phyloP scores from a whole-genome alignment of 2,888 invertebrate genomes.

The Mystacides longicornis region DNA sequence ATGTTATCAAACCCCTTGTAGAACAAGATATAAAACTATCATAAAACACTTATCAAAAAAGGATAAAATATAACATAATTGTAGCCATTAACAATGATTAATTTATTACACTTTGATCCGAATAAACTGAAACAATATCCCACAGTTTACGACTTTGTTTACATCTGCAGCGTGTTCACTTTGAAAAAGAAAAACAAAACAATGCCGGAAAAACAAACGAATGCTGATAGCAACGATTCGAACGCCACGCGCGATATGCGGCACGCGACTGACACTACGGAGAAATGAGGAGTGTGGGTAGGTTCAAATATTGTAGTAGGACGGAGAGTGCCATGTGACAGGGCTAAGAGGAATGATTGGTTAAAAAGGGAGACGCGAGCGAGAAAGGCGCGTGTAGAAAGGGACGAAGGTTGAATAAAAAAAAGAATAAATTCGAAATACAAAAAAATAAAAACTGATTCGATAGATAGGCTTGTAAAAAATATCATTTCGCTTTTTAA shows the following conservation, averaged over 20 bases:
- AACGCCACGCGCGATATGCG: background rate
- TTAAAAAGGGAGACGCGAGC: background rate
- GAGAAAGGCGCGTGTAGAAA: background rate
- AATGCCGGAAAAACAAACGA: background rate
- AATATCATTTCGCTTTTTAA: too few species aligned
- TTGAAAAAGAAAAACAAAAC: background rate
- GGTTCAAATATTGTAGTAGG: background rate
- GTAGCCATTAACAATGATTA: too few species aligned
- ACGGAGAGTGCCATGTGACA: background rate
- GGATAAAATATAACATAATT: too few species aligned
- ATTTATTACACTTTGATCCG: too few species aligned
- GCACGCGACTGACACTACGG: background rate
- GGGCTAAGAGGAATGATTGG: background rate
- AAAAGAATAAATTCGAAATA: background rate
- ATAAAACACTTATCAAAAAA: too few species aligned
- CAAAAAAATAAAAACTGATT: background rate
- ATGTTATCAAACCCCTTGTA: too few species aligned
- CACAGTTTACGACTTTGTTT: too few species aligned
- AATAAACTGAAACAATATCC: too few species aligned
- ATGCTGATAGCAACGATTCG: background rate
- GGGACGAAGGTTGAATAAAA: background rate
- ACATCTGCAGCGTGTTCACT: too few species aligned
- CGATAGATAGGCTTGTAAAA: background rate
- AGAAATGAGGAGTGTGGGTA: background rate
- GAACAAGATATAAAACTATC: too few species aligned